Evolutionary conservation across 2,888 invertebrate genomes (phyloP).

Genomic region (Steinernema carpocapsae): DNA sequence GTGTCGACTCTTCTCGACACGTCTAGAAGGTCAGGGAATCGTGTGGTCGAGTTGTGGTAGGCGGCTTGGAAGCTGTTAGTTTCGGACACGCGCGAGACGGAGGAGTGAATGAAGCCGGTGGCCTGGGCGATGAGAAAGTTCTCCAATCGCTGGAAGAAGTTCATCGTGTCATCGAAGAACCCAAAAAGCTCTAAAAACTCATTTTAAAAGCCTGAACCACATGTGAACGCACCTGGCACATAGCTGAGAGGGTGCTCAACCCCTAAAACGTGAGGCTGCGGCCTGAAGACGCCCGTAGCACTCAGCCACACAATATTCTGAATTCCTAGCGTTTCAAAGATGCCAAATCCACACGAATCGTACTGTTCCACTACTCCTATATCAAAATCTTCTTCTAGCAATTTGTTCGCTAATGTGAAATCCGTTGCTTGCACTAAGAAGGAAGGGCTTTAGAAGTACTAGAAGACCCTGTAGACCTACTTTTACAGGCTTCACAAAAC

Average conservation of each 20-base stretch:
- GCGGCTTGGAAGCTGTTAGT: conserved; percentile 32
- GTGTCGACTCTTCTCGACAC: conserved; percentile 42
- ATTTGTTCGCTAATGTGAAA: conserved; percentile 38
- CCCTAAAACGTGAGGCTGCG: conserved; percentile 57
- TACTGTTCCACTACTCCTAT: conserved; percentile 64
- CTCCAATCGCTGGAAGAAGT: conserved; percentile 45
- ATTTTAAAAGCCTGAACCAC: conserved; percentile 25
- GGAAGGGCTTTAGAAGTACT: neutral
- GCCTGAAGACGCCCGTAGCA: conserved; percentile 58
- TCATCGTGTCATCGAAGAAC: conserved; percentile 54
- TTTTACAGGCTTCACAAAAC: conserved; percentile 54
- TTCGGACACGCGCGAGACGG: conserved; percentile 33
- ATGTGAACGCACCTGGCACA: conserved; percentile 55
- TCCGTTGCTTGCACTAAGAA: conserved; percentile 47
- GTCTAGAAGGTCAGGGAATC: conserved; percentile 42
- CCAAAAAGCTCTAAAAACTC: conserved; percentile 58
- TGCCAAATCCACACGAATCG: conserved; percentile 59
- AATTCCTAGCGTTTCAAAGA: conserved; percentile 52
- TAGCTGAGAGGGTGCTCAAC: conserved; percentile 61
- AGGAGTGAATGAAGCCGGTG: conserved; percentile 43
- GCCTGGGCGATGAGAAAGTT: conserved; percentile 45
- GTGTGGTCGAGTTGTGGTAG: conserved; percentile 19
- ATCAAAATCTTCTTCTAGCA: conserved; percentile 51
- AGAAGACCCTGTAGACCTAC: conserved; percentile 39
- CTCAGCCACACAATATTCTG: conserved; percentile 56